phyloP scores from a whole-genome alignment of 2,888 invertebrate species.

The Noctua janthina region DNA sequence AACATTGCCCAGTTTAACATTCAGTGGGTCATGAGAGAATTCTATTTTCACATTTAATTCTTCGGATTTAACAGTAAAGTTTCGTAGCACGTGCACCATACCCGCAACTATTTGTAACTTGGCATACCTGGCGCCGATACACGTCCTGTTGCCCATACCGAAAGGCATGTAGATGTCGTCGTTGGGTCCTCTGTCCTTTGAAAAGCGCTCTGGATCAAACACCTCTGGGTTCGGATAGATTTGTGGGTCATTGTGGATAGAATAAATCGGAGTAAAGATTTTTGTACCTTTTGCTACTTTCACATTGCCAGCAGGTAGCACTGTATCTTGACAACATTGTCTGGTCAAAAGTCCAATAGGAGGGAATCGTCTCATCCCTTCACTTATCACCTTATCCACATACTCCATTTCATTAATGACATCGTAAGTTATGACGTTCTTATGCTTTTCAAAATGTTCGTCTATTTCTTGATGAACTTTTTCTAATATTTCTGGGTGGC shows the following conservation, averaged over 20 bases:
- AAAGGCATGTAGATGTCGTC: constrained; percentile 81
- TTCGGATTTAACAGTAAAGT: constrained; percentile 70
- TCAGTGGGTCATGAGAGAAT: constrained; percentile 69
- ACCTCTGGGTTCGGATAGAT: constrained; percentile 82
- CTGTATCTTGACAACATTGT: constrained; percentile 72
- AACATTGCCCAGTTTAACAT: constrained; percentile 70
- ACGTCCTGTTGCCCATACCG: constrained; percentile 84
- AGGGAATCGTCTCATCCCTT: constrained; percentile 77
- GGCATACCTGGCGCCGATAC: constrained; percentile 82
- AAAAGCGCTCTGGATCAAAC: constrained; percentile 84
- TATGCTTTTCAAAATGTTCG: constrained; percentile 48
- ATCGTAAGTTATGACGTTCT: constrained; percentile 56
- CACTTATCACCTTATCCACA: constrained; percentile 76
- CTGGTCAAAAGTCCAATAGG: constrained; percentile 76
- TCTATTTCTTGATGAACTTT: constrained; percentile 58
- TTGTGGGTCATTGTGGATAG: constrained; percentile 82
- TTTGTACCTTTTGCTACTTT: constrained; percentile 76
- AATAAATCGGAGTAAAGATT: constrained; percentile 76
- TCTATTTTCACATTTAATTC: constrained; percentile 65
- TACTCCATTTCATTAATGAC: constrained; percentile 75
- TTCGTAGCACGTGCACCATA: constrained; percentile 70
- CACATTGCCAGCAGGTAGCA: constrained; percentile 79
- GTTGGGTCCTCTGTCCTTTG: constrained; percentile 63
- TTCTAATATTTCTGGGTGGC: constrained; percentile 74
- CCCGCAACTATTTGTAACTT: constrained; percentile 74